Evolutionary conservation across 2,888 invertebrate genomes (phyloP).

Genomic region (Pristionchus exspectatus): DNA sequence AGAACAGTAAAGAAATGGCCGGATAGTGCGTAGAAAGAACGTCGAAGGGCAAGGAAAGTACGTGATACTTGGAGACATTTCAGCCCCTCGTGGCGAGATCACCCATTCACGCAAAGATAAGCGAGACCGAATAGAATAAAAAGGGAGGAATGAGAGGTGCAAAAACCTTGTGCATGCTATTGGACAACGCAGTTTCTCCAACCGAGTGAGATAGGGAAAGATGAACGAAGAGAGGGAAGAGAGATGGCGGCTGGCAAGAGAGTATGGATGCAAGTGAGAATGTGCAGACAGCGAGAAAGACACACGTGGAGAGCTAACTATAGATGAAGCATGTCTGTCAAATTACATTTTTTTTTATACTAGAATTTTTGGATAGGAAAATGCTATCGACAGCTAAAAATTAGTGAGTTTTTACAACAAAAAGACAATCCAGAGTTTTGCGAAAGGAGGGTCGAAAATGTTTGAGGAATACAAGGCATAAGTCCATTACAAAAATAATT

Average conservation of each 20-base stretch:
- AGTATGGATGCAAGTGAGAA: constrained; percentile 22
- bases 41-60: constrained; percentile 21
- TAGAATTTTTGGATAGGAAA: neutral
- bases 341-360: neutral
- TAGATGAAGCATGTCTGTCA: neutral
- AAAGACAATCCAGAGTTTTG: neutral
- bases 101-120: neutral
- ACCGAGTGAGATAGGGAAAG: constrained; percentile 42
- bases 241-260: constrained; percentile 49
- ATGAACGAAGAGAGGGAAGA: constrained; percentile 32
- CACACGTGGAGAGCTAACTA: constrained; percentile 54
- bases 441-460: neutral
- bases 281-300: constrained; percentile 45
- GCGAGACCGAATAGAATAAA: neutral
- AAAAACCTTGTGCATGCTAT: constrained; percentile 34
- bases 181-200: constrained; percentile 31
- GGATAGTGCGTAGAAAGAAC: constrained; percentile 38
- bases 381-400: too few relatives aligned
- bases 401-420: neutral
- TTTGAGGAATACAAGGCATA: neutral
- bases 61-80: constrained; percentile 19
- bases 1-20: neutral
- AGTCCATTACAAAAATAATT: neutral
- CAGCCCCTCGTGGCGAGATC: constrained; percentile 9
- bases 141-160: neutral